These are phyloP conservation scores for Odiellus spinosus DNA, from an alignment of 2,888 invertebrate genomes.

Conservation along the genomic window DNA sequence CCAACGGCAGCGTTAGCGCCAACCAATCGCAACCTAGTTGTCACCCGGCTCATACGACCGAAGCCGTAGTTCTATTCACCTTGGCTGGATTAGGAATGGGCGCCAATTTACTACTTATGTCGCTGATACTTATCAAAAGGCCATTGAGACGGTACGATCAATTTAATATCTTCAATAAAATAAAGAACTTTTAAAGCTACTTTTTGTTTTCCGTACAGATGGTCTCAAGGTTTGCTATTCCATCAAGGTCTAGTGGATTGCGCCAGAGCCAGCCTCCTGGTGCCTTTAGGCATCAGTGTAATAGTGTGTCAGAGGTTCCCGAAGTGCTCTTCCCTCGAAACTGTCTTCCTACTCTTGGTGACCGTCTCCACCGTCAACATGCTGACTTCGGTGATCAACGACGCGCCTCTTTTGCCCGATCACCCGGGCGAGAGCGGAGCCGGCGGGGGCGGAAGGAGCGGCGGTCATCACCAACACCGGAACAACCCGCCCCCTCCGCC, in stretches of 20 bases:
- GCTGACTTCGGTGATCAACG: conserved; percentile 65
- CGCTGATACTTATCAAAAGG: conserved; percentile 58
- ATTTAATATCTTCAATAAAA: too few species aligned
- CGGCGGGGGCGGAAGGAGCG: too few species aligned
- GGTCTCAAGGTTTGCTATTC: conserved; percentile 69
- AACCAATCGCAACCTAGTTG: conserved; percentile 31
- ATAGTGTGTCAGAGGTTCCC: conserved; percentile 65
- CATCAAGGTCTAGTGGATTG: conserved; percentile 73
- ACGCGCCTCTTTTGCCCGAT: conserved; percentile 63
- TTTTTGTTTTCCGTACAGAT: too few species aligned
- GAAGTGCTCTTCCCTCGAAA: conserved; percentile 72
- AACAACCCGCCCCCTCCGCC: conserved; percentile 11
- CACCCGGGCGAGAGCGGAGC: conserved; percentile 3
- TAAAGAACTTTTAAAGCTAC: too few species aligned
- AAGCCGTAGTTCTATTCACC: conserved; percentile 58
- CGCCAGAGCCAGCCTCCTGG: conserved; percentile 57
- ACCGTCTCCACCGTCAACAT: conserved; percentile 82
- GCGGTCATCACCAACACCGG: background rate
- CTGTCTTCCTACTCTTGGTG: conserved; percentile 68
- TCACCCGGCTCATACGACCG: conserved; percentile 61
- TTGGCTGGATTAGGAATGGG: conserved; percentile 62
- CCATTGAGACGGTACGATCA: conserved; percentile 57
- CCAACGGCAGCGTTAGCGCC: conserved; percentile 11
- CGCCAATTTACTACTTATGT: conserved; percentile 64
- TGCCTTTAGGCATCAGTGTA: conserved; percentile 62